A percentile compares a stretch with the other conserved stretches of the same genome.
These are phyloP conservation scores for Tipula unca DNA, from an alignment of 2,888 invertebrate genomes.

Conservation along the genomic window DNA sequence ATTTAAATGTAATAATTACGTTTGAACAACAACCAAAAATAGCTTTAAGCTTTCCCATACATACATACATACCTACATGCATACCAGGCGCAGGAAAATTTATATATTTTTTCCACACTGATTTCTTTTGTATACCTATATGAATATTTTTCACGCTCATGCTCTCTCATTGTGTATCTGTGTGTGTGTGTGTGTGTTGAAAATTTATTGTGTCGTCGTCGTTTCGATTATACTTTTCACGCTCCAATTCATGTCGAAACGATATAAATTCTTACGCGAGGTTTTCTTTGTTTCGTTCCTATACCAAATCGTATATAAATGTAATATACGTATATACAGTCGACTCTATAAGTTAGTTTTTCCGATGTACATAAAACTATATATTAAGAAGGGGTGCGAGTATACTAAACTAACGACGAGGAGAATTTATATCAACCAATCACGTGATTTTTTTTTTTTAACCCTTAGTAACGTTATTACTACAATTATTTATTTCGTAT, in stretches of 20 bases:
- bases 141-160: background rate
- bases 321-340: background rate
- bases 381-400: background rate
- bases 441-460: background rate
- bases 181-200: background rate
- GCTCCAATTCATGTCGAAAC: constrained; percentile 2
- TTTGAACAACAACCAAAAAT: background rate
- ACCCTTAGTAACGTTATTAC: background rate
- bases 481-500: background rate
- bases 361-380: background rate
- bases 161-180: background rate
- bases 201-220: background rate
- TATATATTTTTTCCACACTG: background rate
- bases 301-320: too few relatives aligned
- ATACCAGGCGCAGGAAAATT: background rate
- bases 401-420: background rate
- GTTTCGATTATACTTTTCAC: background rate
- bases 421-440: background rate
- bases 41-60: background rate
- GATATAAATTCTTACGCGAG: background rate
- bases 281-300: background rate
- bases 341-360: background rate
- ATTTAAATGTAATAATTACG: constrained; percentile 8
- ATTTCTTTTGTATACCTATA: background rate
- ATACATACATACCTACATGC: background rate